These are phyloP conservation scores for Danio jaintianensis DNA, from an alignment of 2,797 vertebrate species.

Conservation along the genomic window DNA sequence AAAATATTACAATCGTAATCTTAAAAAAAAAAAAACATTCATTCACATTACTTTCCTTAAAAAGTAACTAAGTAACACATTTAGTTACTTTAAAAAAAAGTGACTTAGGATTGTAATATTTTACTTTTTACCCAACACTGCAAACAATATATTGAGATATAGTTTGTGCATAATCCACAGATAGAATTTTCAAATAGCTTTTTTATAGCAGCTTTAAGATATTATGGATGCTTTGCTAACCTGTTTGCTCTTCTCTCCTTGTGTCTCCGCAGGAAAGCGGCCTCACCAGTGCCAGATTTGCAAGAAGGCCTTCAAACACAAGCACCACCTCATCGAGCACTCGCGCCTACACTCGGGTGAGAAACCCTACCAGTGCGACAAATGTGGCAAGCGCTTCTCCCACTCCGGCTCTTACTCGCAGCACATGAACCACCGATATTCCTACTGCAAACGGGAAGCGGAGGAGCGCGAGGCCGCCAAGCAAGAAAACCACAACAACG, in stretches of 20 bases:
- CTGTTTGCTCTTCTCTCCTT: conserved; percentile 58
- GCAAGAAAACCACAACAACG: conserved; percentile 88
- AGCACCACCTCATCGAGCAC: conserved; percentile 98
- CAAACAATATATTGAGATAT: neutral
- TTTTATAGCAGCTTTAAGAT: neutral
- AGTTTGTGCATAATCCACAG: neutral
- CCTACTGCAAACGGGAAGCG: conserved; percentile 97
- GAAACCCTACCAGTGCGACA: conserved; percentile 98
- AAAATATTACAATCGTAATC: too few species aligned
- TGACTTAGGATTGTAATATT: too few species aligned
- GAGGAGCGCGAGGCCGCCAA: conserved; percentile 94
- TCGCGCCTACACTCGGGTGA: conserved; percentile 96
- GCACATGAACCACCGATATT: conserved; percentile 99
- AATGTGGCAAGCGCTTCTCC: conserved; percentile 97
- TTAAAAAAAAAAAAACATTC: too few species aligned
- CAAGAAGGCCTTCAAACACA: conserved; percentile 99
- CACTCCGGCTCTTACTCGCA: conserved; percentile 98
- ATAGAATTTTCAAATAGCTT: neutral
- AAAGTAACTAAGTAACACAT: too few species aligned
- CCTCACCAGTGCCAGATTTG: conserved; percentile 98
- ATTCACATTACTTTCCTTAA: too few species aligned
- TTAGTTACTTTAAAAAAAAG: too few species aligned
- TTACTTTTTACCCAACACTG: too few species aligned
- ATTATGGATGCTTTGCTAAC: conserved; percentile 16
- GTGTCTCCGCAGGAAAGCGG: conserved; percentile 88